phyloP scores from a whole-genome alignment of 2,888 invertebrate genomes.

The Coenonympha arcania region DNA sequence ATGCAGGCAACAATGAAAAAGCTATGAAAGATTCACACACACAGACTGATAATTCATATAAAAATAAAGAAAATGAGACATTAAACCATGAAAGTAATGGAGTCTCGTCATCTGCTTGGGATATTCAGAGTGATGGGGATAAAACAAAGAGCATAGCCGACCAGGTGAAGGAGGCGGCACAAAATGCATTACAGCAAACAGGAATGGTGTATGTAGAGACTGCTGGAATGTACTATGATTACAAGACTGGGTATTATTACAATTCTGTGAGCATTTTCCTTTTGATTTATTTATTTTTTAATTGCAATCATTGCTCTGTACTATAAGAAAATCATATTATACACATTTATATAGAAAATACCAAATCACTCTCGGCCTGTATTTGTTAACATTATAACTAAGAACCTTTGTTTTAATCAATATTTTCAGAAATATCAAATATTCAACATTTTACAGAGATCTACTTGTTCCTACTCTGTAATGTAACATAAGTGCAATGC shows the following conservation, averaged over 20 bases:
- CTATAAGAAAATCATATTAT: background rate
- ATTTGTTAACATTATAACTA: no score
- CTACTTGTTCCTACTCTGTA: no score
- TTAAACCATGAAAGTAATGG: slow-evolving; percentile 17
- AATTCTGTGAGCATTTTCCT: slow-evolving; percentile 79
- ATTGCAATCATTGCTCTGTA: no score
- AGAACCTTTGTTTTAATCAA: no score
- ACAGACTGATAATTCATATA: slow-evolving; percentile 34
- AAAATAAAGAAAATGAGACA: slow-evolving; percentile 10
- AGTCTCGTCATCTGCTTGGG: slow-evolving; percentile 38
- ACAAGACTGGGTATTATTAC: slow-evolving; percentile 91
- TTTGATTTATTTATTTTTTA: background rate
- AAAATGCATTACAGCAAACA: slow-evolving; percentile 80
- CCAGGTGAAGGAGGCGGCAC: slow-evolving; percentile 84
- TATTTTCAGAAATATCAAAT: no score
- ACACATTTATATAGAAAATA: no score
- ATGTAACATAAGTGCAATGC: no score
- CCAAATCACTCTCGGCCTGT: no score
- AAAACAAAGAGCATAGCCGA: slow-evolving; percentile 76
- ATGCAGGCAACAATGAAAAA: background rate
- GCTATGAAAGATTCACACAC: slow-evolving; percentile 28
- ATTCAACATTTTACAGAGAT: no score
- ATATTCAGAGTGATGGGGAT: slow-evolving; percentile 36
- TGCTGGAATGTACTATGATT: slow-evolving; percentile 91
- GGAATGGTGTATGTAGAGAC: slow-evolving; percentile 91